Evolutionary conservation across 2,888 invertebrate species (phyloP), one percentile per base, ranked within the genome.

Genomic region (Dendrolimus pini): DNA sequence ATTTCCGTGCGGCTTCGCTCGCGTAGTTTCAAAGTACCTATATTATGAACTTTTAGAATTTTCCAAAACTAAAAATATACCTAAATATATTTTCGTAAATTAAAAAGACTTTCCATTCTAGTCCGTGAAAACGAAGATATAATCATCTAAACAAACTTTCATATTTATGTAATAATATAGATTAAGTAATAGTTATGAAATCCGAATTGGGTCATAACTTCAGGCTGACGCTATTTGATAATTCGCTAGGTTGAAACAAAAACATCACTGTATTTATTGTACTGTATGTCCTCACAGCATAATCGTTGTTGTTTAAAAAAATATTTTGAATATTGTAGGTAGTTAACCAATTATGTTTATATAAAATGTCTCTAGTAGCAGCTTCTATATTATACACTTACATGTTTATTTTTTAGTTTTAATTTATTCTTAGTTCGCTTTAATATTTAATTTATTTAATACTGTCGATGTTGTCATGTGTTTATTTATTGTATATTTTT

Each of bases 171-270:
- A 14, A 14, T 3, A 30, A 30, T 30, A 30, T 30, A 30, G 30
- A 30, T 6, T 30, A 30, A 30, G 30, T 30, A 30, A 30, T 30
- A 30, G 6, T 30, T 6, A 30, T 30, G 30, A 30, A 30, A 30
- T 30, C 3, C 30, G 30, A 30, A 54, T 30, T 55, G 56, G 52
- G 52, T 57, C 54, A 55, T 61, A 65, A 47, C 76, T 84, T 84
- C 82, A 82, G 78, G 86, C 76, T 88, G 85, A 85, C 85, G 88
- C 88, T 84, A 64, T 54, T 55, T 54, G 54, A 57, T 30, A 30
- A 30, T 30, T 30, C 30, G 30, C 30, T 30, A 30, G 30, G 30
- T 30, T 30, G 30, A 30, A 30, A 30, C 30, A 30, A 30, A 30
- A 30, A 3, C 30, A 30, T 6, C 30, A 54, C 54, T 13, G n/a